phyloP scores from a whole-genome alignment of 2,888 invertebrate species.

The Drosophila parthenogenetica region DNA sequence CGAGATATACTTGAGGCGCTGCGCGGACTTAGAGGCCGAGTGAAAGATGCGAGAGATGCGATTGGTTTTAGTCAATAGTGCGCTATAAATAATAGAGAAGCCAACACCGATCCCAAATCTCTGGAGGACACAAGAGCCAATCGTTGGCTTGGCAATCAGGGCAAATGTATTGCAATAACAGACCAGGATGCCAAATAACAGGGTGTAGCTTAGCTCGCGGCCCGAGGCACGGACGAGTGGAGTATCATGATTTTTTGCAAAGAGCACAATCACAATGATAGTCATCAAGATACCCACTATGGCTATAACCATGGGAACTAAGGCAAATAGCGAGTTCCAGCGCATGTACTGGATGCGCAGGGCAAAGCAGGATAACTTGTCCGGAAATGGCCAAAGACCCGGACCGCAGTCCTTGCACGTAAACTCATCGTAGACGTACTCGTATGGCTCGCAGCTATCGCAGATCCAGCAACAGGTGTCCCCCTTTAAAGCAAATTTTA shows the following conservation, averaged over 20 bases:
- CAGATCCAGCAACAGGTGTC: slow-evolving; percentile 93
- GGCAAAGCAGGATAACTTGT: slow-evolving; percentile 88
- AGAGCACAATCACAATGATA: slow-evolving; percentile 87
- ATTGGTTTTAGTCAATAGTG: slow-evolving; percentile 91
- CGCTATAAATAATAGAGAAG: slow-evolving; percentile 90
- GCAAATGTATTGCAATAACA: slow-evolving; percentile 91
- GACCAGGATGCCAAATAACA: slow-evolving; percentile 89
- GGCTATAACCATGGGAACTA: slow-evolving; percentile 88
- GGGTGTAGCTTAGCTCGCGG: slow-evolving; percentile 91
- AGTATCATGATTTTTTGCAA: slow-evolving; percentile 89
- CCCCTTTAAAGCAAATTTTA: slow-evolving; percentile 83
- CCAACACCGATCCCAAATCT: slow-evolving; percentile 90
- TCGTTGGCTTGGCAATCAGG: slow-evolving; percentile 89
- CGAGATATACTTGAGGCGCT: slow-evolving; percentile 90
- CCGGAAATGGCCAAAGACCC: slow-evolving; percentile 88
- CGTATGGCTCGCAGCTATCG: slow-evolving; percentile 89
- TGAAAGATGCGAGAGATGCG: slow-evolving; percentile 91
- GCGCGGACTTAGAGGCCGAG: slow-evolving; percentile 89
- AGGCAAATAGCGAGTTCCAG: slow-evolving; percentile 88
- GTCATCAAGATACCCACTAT: slow-evolving; percentile 88
- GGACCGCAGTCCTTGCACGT: slow-evolving; percentile 89
- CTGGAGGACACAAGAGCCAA: slow-evolving; percentile 88
- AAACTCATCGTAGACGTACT: slow-evolving; percentile 88
- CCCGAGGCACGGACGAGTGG: slow-evolving; percentile 92
- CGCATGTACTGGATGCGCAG: slow-evolving; percentile 88